These are phyloP conservation scores for Bombus polaris DNA, from an alignment of 1,140 invertebrate genomes.

Conservation along the genomic window DNA sequence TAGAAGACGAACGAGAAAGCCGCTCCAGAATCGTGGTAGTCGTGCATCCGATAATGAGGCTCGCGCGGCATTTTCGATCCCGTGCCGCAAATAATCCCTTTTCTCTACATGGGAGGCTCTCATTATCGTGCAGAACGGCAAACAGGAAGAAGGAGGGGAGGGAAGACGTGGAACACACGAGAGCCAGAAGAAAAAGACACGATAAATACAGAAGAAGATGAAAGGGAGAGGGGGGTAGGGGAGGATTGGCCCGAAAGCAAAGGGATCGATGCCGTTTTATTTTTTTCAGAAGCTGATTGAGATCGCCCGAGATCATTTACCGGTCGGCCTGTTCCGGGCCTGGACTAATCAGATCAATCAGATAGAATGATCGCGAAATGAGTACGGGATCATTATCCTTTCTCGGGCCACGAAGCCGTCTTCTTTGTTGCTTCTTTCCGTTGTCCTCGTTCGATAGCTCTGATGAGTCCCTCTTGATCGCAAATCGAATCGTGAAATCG, in stretches of 20 bases:
- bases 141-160: constrained; percentile 34
- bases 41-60: constrained; percentile 73
- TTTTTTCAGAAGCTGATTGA: constrained; percentile 83
- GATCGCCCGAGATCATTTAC: constrained; percentile 80
- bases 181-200: constrained; percentile 36
- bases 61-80: constrained; percentile 70
- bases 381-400: constrained; percentile 78
- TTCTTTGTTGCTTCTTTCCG: constrained; percentile 11
- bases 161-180: constrained; percentile 23
- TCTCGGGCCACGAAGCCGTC: constrained; percentile 12
- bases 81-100: constrained; percentile 75
- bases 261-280: constrained; percentile 70
- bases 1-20: constrained; percentile 24
- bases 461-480: constrained; percentile 67
- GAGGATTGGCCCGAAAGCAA: background rate
- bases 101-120: constrained; percentile 79
- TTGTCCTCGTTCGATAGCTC: constrained; percentile 13
- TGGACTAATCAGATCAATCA: constrained; percentile 82
- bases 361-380: constrained; percentile 76
- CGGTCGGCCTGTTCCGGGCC: constrained; percentile 73
- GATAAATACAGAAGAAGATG: background rate
- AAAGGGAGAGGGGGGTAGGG: background rate
- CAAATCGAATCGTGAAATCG: constrained; percentile 77
- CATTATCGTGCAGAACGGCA: constrained; percentile 70
- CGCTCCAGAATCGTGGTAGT: constrained; percentile 73